Evolutionary conservation across 2,888 invertebrate genomes (phyloP).

Genomic region (Punctoribates punctum): DNA sequence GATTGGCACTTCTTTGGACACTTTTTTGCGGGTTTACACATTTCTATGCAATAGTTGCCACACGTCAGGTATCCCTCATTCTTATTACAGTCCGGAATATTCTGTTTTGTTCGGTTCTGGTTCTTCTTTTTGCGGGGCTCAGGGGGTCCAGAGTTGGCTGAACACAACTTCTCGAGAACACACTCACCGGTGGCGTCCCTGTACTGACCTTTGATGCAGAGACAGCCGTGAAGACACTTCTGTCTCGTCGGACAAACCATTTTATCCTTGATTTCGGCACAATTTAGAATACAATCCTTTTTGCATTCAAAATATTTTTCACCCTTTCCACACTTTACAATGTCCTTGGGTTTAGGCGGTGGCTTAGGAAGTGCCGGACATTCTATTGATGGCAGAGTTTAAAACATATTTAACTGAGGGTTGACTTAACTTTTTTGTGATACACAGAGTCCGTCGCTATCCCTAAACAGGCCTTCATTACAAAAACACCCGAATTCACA

Average conservation of each 20-base stretch:
- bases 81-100: not conserved
- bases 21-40: not conserved
- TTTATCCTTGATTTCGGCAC: not conserved
- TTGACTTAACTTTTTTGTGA: not conserved
- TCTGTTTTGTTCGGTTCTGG: no score
- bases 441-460: not conserved
- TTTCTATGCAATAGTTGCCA: slow-evolving; percentile 15
- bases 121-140: not conserved
- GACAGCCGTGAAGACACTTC: not conserved
- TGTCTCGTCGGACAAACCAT: not conserved
- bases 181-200: not conserved
- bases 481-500: slow-evolving; percentile 18
- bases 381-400: not conserved
- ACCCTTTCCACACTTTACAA: not conserved
- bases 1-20: not conserved
- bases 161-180: not conserved
- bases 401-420: no score
- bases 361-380: not conserved
- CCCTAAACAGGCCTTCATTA: not conserved
- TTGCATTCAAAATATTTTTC: not conserved
- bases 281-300: not conserved
- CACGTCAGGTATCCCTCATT: not conserved
- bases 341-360: not conserved
- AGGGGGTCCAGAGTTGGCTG: not conserved
- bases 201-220: not conserved